A percentile compares a stretch with the other conserved stretches of the same genome.
These are phyloP conservation scores for Pseudobourletiella spinata DNA, from an alignment of 1,140 invertebrate genomes.

Conservation along the genomic window DNA sequence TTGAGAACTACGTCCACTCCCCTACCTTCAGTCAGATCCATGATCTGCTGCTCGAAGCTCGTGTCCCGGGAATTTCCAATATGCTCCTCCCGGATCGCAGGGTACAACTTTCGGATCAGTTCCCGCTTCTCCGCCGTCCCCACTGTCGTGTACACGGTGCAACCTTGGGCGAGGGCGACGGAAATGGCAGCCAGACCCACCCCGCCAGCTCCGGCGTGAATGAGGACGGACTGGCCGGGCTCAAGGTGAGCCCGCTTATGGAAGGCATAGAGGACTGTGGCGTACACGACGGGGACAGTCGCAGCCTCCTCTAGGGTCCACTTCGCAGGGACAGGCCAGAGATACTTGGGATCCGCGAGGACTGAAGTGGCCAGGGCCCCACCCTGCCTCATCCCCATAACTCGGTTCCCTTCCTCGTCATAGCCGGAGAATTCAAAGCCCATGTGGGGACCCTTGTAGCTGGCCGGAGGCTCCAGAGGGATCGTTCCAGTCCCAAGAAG, in stretches of 20 bases:
- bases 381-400: slow-evolving; percentile 91
- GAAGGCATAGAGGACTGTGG: slow-evolving; percentile 81
- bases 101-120: slow-evolving; percentile 57
- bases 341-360: slow-evolving; percentile 68
- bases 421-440: slow-evolving; percentile 90
- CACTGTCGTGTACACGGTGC: slow-evolving; percentile 61
- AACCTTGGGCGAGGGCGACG: slow-evolving; percentile 54
- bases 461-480: slow-evolving; percentile 71
- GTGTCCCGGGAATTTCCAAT: slow-evolving; percentile 63
- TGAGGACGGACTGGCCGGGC: slow-evolving; percentile 73
- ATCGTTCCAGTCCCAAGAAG: slow-evolving; percentile 94
- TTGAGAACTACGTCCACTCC: slow-evolving; percentile 71
- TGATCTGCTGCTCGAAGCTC: slow-evolving; percentile 60
- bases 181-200: slow-evolving; percentile 70
- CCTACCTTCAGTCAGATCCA: slow-evolving; percentile 49
- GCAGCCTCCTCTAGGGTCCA: slow-evolving; percentile 88
- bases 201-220: slow-evolving; percentile 88
- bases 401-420: slow-evolving; percentile 54
- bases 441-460: slow-evolving; percentile 73
- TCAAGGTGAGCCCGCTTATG: slow-evolving; percentile 71
- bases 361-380: slow-evolving; percentile 73
- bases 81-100: slow-evolving; percentile 52
- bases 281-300: no score
- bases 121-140: slow-evolving; percentile 58
- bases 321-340: slow-evolving; percentile 79